phyloP scores from a whole-genome alignment of 2,113 vertebrate genomes.

The Etia nguti region DNA sequence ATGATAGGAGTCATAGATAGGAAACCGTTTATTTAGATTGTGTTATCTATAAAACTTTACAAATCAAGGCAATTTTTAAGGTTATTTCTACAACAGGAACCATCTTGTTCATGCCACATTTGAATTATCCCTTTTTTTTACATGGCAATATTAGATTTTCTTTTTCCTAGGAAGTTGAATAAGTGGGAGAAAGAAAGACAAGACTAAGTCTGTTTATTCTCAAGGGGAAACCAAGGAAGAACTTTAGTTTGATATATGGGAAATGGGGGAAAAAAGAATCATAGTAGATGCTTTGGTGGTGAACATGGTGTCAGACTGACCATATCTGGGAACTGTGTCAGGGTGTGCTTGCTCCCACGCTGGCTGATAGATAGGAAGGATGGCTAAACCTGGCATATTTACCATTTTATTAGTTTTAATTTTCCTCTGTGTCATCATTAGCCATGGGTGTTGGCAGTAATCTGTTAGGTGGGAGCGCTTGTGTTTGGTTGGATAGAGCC shows the following conservation, averaged over 20 bases:
- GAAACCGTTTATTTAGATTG: not conserved
- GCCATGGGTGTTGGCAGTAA: not conserved
- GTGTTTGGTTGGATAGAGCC: not conserved
- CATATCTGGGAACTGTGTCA: conserved; percentile 25
- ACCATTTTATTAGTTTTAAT: not conserved
- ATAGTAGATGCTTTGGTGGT: not conserved
- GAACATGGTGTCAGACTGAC: conserved; percentile 37
- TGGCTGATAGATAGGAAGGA: not conserved
- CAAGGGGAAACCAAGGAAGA: not conserved
- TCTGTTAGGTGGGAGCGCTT: not conserved
- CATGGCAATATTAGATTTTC: not conserved
- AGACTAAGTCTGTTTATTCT: not conserved
- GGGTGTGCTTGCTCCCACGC: not conserved
- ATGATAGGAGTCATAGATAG: not conserved
- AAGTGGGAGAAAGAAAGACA: not conserved
- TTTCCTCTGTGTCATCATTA: not conserved
- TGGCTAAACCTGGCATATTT: not conserved
- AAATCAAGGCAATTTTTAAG: not conserved
- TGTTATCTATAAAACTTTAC: not conserved
- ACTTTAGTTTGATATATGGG: not conserved
- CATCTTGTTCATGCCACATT: too few relatives aligned
- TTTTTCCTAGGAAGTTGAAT: not conserved
- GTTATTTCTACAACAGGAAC: not conserved
- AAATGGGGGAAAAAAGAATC: not conserved
- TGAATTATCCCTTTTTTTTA: not conserved